Evolutionary conservation across 2,888 invertebrate genomes (phyloP), one percentile per base, ranked within the genome.

Genomic region (Tetrapedia diversipes): DNA sequence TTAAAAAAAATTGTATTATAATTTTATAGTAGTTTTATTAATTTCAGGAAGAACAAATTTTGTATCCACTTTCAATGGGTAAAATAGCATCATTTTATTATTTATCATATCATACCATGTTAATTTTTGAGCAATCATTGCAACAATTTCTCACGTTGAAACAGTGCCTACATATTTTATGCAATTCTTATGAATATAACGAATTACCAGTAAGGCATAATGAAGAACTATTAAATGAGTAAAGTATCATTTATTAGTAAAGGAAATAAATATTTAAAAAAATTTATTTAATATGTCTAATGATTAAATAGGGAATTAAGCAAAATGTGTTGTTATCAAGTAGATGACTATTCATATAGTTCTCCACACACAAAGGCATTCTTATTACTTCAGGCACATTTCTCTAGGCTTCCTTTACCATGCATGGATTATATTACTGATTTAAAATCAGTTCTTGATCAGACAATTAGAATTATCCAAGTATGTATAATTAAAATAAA

Each of bases 131-230:
- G 53, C 94, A 95, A 41, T 92, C 94, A 37, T 91, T 99, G 54
- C 92, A 92, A n/a, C 91, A 93, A 0, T 94, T 94, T 77, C 93
- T 95, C 87, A 93, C 93, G 29, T 91, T 96, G 0, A 95, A 96
- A 68, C 95, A 97, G 22, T 92, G 98, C 66, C 91, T 99, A 49
- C 92, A 95, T 41, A 94, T 97, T 6, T 93, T 99, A 89, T 95
- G 97, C 37, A 96, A 97, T 90, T 95, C 96, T 1, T 95, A 97
- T 83, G 99, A 99, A 87, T 97, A 98, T 89, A 95, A 96, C 71
- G 96, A 98, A 85, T 93, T 99, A 81, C 99, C 99, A 0, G 99
- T 99, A 1, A 94, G 99, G 63, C 99, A 99, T 91, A 99, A 99
- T 90, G 99, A 99, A 92, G 99, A 99, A 90, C 92, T 96, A 76